Evolutionary conservation across 2,888 invertebrate species (phyloP).

Genomic region (Parnassius apollo): DNA sequence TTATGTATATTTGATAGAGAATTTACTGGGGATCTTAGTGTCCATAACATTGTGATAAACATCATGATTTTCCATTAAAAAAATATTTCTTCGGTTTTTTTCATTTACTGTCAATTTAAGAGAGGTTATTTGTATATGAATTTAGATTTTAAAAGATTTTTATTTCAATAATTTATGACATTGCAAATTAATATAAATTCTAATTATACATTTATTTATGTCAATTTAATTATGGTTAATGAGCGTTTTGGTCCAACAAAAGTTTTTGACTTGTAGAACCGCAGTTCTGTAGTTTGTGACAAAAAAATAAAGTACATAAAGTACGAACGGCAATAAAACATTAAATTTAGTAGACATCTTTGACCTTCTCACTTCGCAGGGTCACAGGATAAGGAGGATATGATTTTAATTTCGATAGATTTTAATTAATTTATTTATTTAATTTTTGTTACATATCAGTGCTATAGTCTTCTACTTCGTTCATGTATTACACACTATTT

Average conservation of each 20-base stretch:
- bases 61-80: conserved; percentile 74
- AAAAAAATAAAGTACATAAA: conserved; percentile 77
- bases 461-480: no score
- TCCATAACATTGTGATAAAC: conserved; percentile 80
- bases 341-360: no score
- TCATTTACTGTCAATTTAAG: conserved; percentile 69
- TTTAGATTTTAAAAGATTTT: conserved; percentile 71
- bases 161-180: conserved; percentile 69
- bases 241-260: conserved; percentile 75
- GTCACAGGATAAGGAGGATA: no score
- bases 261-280: conserved; percentile 69
- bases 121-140: conserved; percentile 79
- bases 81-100: conserved; percentile 67
- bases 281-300: conserved; percentile 78
- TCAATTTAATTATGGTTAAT: conserved; percentile 62
- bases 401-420: no score
- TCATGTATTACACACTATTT: no score
- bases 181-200: conserved; percentile 60
- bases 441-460: no score
- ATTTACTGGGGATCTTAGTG: conserved; percentile 70
- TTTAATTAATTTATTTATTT: no score
- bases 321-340: conserved; percentile 7
- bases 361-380: no score
- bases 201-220: conserved; percentile 70
- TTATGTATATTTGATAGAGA: conserved; percentile 77